phyloP scores from a whole-genome alignment of 2,888 invertebrate genomes.

The Heliconius cydno region DNA sequence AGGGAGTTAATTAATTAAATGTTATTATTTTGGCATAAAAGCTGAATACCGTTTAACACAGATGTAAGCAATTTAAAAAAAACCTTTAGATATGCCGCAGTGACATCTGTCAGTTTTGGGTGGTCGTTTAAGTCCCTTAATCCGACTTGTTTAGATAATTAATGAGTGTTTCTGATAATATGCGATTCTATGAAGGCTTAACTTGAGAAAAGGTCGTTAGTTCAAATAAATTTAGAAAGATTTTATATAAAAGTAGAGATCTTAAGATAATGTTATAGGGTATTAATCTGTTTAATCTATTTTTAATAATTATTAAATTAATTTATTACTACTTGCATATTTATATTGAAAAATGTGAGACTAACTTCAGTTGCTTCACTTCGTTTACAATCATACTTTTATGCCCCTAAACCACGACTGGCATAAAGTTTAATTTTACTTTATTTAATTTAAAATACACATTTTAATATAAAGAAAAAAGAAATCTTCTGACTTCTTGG shows the following conservation, averaged over 20 bases:
- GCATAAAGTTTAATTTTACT: background rate
- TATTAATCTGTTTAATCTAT: background rate
- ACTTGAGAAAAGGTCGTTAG: constrained; percentile 3
- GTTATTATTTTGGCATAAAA: background rate
- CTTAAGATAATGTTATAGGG: too few relatives aligned
- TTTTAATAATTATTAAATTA: background rate
- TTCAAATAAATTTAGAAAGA: background rate
- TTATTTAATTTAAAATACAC: background rate
- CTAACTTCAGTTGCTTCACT: too few relatives aligned
- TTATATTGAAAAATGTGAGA: too few relatives aligned
- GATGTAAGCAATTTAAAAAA: constrained; percentile 28
- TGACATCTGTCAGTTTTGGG: constrained; percentile 68
- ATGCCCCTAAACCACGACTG: too few relatives aligned
- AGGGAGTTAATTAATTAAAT: background rate
- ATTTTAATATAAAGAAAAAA: background rate
- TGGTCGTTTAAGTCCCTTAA: constrained; percentile 68
- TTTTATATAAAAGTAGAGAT: background rate
- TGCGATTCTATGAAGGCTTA: constrained; percentile 28
- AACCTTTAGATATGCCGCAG: constrained; percentile 45
- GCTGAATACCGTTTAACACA: constrained; percentile 16
- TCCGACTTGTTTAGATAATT: constrained; percentile 69
- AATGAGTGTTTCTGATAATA: constrained; percentile 57
- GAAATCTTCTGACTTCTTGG: background rate
- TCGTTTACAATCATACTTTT: too few relatives aligned
- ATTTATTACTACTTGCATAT: background rate